Evolutionary conservation across 2,113 vertebrate species (phyloP).

Genomic region (Gavia stellata): DNA sequence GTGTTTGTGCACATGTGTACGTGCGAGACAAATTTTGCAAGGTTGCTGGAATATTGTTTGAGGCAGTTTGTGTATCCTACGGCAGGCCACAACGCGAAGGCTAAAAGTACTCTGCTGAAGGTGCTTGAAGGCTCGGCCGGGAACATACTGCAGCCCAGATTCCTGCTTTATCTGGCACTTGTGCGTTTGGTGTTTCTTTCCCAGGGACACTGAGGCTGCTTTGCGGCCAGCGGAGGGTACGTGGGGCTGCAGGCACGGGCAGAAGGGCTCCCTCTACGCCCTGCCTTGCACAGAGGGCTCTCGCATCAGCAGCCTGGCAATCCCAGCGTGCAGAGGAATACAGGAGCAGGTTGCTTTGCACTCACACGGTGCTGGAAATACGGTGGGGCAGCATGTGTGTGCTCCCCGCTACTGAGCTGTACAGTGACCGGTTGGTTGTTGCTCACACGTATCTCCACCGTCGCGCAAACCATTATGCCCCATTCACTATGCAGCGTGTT

Average conservation of each 20-base stretch:
- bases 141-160: background rate
- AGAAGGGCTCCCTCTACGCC: background rate
- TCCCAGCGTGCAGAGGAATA: background rate
- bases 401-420: no score
- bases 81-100: background rate
- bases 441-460: fast-evolving
- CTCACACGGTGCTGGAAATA: fast-evolving
- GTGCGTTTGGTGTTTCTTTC: background rate
- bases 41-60: background rate
- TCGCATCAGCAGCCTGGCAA: fast-evolving
- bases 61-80: background rate
- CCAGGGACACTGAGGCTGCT: background rate
- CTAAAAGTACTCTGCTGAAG: background rate
- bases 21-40: background rate
- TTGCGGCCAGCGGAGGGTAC: background rate
- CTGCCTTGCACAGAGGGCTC: background rate
- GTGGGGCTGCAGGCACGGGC: fast-evolving
- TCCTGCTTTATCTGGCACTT: background rate
- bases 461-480: fast-evolving
- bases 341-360: background rate
- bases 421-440: background rate
- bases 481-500: background rate
- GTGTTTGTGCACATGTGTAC: background rate
- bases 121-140: background rate
- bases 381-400: no score